Base-by-base conservation (phyloP, 2,113 vertebrate species). In the Ceyx margarethae region DNA sequence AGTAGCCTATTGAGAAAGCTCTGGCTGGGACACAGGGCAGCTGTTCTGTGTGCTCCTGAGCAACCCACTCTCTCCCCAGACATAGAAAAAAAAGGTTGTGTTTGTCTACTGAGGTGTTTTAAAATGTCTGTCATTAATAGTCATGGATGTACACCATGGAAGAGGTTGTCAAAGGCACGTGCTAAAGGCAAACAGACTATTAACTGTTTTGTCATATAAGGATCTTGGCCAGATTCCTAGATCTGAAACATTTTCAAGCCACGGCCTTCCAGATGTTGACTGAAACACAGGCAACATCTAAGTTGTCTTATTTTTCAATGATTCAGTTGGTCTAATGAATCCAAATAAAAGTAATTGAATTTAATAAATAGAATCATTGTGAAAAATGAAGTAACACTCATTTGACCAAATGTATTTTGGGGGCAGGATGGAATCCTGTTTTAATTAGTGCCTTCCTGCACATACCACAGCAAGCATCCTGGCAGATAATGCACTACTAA, bases 71-170 rank as follows among this genome's bases (percentile, higher is more conserved):
- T 73, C 23, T 48, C 35, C 26, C 67, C 15, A 87, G 21, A 25
- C 45, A 25, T 5, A 73, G 26, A 53, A 87, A 73, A 15, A 91
- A 15, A 21, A 60, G 20, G 15, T 42, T 50, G 10, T 79, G 60
- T 85, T 87, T 85, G 23, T 58, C 33, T 65, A 0, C 75, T 64
- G 57, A 56, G 37, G 48, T 94, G 45, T 75, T 85, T 78, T 77
- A 45, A 91, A 91, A 74, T 91, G 58, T 91, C 90, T 95, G 89
- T 92, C 22, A 16, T 66, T 78, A 90, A 57, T 73, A 29, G 40
- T 89, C 60, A 9, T 78, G 45, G 90, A 68, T 76, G 65, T 77
- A 73, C 54, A 93, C 64, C 85, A 37, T 37, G 35, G 35, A 37
- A 37, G 87, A 89, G 73, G 51, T 85, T 95, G 83, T 72, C 48